Conservation (phyloP, 2,797 vertebrate genomes). For the Rhabdophis nuchalis region DNA sequence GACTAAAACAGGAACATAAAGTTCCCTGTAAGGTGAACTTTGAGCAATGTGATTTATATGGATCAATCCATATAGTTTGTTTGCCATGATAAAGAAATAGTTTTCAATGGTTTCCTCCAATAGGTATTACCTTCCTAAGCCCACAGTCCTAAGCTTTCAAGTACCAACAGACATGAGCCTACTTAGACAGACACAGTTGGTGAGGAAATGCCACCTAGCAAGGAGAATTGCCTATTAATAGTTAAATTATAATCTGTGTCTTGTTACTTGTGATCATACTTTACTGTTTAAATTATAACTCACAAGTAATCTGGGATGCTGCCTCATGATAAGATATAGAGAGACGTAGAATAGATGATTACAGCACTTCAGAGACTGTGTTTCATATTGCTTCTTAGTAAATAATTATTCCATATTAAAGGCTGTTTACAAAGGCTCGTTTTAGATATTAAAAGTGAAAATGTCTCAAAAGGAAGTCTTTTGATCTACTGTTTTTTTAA, state of each 20-base stretch:
- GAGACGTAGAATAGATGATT: not conserved
- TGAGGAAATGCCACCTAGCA: not conserved
- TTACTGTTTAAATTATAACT: not conserved
- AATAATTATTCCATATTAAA: constrained; percentile 63
- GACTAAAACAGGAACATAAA: not conserved
- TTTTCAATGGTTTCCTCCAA: not conserved
- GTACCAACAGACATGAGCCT: not conserved
- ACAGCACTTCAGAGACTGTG: not conserved
- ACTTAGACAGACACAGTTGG: not conserved
- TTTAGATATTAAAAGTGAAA: constrained; percentile 68
- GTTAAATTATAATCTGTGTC: not conserved
- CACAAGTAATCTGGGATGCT: not conserved
- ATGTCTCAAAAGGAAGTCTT: constrained; percentile 68
- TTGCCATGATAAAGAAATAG: not conserved
- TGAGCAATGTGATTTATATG: not conserved
- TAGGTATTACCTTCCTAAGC: not conserved
- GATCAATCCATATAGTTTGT: not conserved
- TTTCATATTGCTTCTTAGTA: constrained; percentile 49
- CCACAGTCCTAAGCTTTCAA: not conserved
- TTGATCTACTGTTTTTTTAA: constrained; percentile 63
- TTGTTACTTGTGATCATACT: not conserved
- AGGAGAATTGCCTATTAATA: not conserved
- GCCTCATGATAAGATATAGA: not conserved
- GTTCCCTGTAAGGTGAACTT: not conserved
- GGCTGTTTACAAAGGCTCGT: constrained; percentile 53